Percentiles rank a stretch among this genome's conserved stretches.
phyloP scores from a whole-genome alignment of 2,113 vertebrate genomes.

The Sphaerodactylus townsendi region DNA sequence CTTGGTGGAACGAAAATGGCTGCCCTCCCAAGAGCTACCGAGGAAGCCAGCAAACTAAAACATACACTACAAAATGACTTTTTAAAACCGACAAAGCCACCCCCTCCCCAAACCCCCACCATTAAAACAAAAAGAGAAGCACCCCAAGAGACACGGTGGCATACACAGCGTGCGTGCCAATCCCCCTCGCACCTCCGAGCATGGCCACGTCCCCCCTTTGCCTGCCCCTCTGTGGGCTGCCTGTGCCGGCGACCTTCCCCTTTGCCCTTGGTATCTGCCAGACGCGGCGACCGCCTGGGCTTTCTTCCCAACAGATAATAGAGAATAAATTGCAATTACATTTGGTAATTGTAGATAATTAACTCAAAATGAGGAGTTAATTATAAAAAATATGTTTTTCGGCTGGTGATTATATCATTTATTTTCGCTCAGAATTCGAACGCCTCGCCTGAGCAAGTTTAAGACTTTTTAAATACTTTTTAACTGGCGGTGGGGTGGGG shows the following conservation, averaged over 20 bases:
- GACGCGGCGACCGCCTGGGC: constrained; percentile 67
- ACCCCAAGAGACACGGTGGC: constrained; percentile 64
- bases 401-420: constrained; percentile 76
- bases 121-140: constrained; percentile 17
- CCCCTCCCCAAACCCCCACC: no score
- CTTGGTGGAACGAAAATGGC: no score
- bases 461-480: constrained; percentile 67
- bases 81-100: no score
- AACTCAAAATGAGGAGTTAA: constrained; percentile 81
- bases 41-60: no score
- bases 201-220: constrained; percentile 59
- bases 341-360: constrained; percentile 81
- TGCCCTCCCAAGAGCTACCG: no score
- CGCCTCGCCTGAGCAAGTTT: constrained; percentile 67
- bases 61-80: no score
- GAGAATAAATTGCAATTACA: constrained; percentile 81
- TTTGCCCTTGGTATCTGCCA: constrained; percentile 63
- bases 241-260: constrained; percentile 69
- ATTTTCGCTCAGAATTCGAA: constrained; percentile 71
- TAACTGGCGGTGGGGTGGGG: background rate
- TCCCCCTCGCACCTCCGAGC: constrained; percentile 66
- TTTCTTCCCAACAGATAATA: constrained; percentile 72
- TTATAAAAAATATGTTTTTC: constrained; percentile 75
- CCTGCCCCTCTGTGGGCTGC: constrained; percentile 24
- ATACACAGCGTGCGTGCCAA: constrained; percentile 68